Evolutionary conservation across 2,888 invertebrate genomes (phyloP).

Genomic region (Pteria penguin): DNA sequence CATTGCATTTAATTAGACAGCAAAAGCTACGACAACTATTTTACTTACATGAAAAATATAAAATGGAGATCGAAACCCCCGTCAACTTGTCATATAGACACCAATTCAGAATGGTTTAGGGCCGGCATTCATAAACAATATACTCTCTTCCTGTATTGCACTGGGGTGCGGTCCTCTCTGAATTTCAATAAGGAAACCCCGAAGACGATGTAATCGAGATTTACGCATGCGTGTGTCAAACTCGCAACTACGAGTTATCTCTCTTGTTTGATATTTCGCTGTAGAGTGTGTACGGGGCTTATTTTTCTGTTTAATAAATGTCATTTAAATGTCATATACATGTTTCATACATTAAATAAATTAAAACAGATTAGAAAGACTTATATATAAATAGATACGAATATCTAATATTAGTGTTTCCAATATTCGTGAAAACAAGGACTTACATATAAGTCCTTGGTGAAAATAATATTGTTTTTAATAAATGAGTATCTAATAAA

Average conservation of each 20-base stretch:
- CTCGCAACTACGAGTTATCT: background rate
- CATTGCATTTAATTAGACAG: background rate
- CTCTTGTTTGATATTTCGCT: background rate
- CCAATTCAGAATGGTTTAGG: slow-evolving; percentile 23
- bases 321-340: no score
- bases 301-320: no score
- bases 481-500: no score
- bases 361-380: no score
- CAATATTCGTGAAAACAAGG: no score
- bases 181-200: slow-evolving; percentile 58
- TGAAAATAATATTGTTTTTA: no score
- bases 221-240: slow-evolving; percentile 64
- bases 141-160: slow-evolving; percentile 37
- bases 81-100: slow-evolving; percentile 39
- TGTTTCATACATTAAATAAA: no score
- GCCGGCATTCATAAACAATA: slow-evolving; percentile 42
- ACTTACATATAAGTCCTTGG: no score
- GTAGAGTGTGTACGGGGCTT: no score
- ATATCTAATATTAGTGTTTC: no score
- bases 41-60: slow-evolving; percentile 45
- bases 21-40: background rate
- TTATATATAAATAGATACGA: no score
- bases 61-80: slow-evolving; percentile 42
- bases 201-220: slow-evolving; percentile 51
- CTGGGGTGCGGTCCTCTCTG: slow-evolving; percentile 69